A percentile compares a stretch with the other conserved stretches of the same genome.
Conservation (phyloP, 1,140 invertebrate genomes). For the Drosophila dunni region DNA sequence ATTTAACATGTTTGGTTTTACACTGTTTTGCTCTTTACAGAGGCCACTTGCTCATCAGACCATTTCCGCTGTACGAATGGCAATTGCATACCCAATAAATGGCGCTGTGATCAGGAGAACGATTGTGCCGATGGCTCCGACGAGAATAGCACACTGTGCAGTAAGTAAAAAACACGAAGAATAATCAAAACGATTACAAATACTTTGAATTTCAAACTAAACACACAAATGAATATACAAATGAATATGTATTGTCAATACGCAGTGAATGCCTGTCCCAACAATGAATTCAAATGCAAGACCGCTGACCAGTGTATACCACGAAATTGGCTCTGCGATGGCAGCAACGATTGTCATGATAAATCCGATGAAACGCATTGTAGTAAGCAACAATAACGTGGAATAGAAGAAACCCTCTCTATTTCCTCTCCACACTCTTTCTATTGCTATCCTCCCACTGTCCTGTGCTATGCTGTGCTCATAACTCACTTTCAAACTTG, state of each 20-base stretch:
- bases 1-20: slow-evolving; percentile 36
- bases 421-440: slow-evolving; percentile 1
- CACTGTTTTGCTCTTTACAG: slow-evolving; percentile 56
- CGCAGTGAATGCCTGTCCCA: slow-evolving; percentile 75
- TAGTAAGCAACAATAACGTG: slow-evolving; percentile 72
- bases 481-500: slow-evolving; percentile 51
- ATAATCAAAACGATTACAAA: background rate
- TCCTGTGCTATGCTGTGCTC: background rate
- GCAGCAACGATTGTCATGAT: slow-evolving; percentile 90
- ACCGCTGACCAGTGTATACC: slow-evolving; percentile 90
- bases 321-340: slow-evolving; percentile 91
- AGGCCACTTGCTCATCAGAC: slow-evolving; percentile 77
- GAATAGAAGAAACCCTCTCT: background rate
- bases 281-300: slow-evolving; percentile 85
- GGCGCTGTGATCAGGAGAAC: slow-evolving; percentile 88
- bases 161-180: slow-evolving; percentile 84
- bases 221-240: slow-evolving; percentile 8
- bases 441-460: background rate
- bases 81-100: slow-evolving; percentile 87
- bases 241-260: slow-evolving; percentile 35
- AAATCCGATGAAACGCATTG: slow-evolving; percentile 89
- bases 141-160: slow-evolving; percentile 86
- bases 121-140: slow-evolving; percentile 90
- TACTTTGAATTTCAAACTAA: background rate
- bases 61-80: slow-evolving; percentile 87